Percentiles rank a stretch among this genome's conserved stretches.
These are phyloP conservation scores for Bujurquina vittata DNA, from an alignment of 2,113 vertebrate species.

Conservation along the genomic window DNA sequence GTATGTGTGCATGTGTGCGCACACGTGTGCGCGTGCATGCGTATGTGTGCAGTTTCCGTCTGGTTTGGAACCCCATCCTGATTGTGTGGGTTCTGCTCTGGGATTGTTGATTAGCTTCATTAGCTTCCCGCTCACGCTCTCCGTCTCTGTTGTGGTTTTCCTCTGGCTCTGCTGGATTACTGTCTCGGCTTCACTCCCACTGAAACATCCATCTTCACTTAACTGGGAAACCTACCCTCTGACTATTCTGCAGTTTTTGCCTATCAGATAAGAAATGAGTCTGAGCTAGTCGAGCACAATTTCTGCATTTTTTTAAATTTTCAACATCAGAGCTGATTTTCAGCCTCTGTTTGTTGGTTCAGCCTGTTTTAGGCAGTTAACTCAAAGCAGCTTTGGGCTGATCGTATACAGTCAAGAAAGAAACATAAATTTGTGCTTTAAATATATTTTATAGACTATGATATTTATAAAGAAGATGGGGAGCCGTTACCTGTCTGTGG, in stretches of 20 bases:
- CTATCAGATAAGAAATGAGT: background rate
- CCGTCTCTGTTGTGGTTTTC: slow-evolving; percentile 24
- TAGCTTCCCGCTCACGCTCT: slow-evolving; percentile 28
- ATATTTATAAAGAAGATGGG: too few species aligned
- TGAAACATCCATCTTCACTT: background rate
- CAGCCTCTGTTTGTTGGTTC: background rate
- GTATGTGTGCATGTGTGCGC: background rate
- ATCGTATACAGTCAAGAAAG: too few species aligned
- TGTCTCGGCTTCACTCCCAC: background rate
- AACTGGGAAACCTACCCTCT: background rate
- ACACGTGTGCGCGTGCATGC: background rate
- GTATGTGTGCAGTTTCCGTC: slow-evolving; percentile 2
- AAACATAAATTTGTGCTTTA: too few species aligned
- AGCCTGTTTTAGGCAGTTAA: too few species aligned
- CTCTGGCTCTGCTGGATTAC: background rate
- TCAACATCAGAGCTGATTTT: background rate
- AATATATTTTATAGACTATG: too few species aligned
- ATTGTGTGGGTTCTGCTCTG: slow-evolving; percentile 35
- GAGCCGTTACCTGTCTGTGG: too few species aligned
- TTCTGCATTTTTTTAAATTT: background rate
- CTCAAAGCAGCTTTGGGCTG: too few species aligned
- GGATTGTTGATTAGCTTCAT: slow-evolving; percentile 33
- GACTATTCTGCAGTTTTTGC: background rate
- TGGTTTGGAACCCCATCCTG: slow-evolving; percentile 2
- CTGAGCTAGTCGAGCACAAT: background rate